A percentile compares a stretch with the other conserved stretches of the same genome.
Evolutionary conservation across 2,113 vertebrate species (phyloP).

Genomic region (Scalopus aquaticus): DNA sequence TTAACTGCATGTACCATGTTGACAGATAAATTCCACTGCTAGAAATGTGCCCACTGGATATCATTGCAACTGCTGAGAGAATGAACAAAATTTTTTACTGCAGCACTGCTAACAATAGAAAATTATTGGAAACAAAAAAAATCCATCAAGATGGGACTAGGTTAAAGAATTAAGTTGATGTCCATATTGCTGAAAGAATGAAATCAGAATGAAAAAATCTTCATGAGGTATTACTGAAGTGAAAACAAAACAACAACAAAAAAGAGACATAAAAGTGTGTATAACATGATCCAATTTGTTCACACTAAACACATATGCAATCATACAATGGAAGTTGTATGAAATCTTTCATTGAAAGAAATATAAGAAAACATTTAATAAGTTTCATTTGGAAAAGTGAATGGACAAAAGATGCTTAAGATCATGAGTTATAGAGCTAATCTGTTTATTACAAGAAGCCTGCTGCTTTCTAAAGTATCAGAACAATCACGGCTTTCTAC

Average conservation of each 20-base stretch:
- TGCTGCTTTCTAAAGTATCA: neutral
- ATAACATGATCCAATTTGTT: neutral
- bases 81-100: neutral
- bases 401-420: constrained; percentile 1
- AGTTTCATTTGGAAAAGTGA: constrained; percentile 5
- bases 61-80: neutral
- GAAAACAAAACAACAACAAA: neutral
- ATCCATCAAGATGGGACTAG: neutral
- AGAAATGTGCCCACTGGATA: neutral
- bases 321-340: neutral
- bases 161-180: neutral
- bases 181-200: neutral
- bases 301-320: neutral
- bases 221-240: neutral
- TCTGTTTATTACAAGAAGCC: neutral
- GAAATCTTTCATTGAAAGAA: neutral
- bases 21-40: neutral
- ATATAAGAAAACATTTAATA: neutral
- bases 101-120: neutral
- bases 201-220: constrained; percentile 3
- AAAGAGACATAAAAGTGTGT: neutral
- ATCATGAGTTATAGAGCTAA: neutral
- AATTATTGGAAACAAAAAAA: neutral
- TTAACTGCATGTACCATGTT: neutral
- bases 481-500: neutral